These are phyloP conservation scores for Chelonus formosanus DNA, from an alignment of 2,888 invertebrate species.

Conservation along the genomic window DNA sequence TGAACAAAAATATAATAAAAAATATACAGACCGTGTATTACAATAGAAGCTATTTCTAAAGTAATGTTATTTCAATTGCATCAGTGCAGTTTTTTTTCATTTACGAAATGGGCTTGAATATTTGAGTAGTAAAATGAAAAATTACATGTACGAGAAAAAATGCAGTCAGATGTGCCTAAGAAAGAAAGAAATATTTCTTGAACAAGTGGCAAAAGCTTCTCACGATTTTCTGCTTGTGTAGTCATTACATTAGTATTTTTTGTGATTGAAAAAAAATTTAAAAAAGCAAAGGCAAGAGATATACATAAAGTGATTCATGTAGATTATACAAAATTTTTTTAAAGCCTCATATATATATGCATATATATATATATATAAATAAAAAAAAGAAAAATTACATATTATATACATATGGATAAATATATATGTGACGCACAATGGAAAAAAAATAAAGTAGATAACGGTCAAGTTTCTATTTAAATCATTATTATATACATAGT, in stretches of 20 bases:
- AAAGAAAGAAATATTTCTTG: slow-evolving; percentile 48
- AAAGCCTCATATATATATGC: slow-evolving; percentile 32
- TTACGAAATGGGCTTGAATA: too few relatives aligned
- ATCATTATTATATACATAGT: slow-evolving; percentile 53
- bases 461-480: slow-evolving; percentile 55
- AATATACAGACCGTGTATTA: background rate
- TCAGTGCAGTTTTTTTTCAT: background rate
- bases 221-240: slow-evolving; percentile 50
- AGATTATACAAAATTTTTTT: slow-evolving; percentile 60
- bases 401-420: slow-evolving; percentile 54
- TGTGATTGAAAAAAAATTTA: slow-evolving; percentile 50
- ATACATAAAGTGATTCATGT: slow-evolving; percentile 58
- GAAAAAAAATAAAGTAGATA: slow-evolving; percentile 9
- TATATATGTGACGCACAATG: slow-evolving; percentile 47
- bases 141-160: too few relatives aligned
- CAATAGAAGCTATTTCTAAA: background rate
- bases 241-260: slow-evolving; percentile 55
- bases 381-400: slow-evolving; percentile 41
- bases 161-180: too few relatives aligned
- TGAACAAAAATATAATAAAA: background rate
- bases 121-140: too few relatives aligned
- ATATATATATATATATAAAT: slow-evolving; percentile 20
- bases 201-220: slow-evolving; percentile 39
- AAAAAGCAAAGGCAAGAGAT: slow-evolving; percentile 36
- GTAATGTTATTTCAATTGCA: background rate